A percentile compares a stretch with the other conserved stretches of the same genome.
These are phyloP conservation scores for Rhinoptilus africanus DNA, from an alignment of 2,113 vertebrate species.

Conservation along the genomic window DNA sequence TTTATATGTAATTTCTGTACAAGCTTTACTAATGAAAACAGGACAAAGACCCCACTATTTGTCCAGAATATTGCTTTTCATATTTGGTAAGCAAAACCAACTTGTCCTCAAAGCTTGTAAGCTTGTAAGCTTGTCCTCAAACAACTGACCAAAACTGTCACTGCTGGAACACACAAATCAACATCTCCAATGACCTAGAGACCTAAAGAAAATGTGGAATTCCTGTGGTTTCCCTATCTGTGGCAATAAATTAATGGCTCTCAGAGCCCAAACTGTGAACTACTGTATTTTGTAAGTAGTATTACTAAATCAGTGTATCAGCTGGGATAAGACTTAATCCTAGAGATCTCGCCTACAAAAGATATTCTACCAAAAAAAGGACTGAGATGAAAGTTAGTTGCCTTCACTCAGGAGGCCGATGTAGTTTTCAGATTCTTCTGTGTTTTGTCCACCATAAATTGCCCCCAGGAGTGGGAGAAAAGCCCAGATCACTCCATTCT, in stretches of 20 bases:
- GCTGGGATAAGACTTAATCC: neutral
- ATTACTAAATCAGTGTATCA: neutral
- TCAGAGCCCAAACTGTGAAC: rapidly evolving
- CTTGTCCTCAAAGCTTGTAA: no score
- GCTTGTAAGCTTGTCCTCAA: no score
- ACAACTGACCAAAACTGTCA: neutral
- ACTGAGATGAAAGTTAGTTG: neutral
- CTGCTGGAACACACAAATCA: neutral
- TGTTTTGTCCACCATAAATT: neutral
- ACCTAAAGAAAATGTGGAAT: neutral
- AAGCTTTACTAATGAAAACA: neutral
- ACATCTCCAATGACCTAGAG: neutral
- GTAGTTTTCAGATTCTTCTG: neutral
- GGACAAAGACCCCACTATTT: neutral
- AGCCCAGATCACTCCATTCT: neutral
- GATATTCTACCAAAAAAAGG: neutral
- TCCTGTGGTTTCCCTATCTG: neutral
- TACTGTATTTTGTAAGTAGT: neutral
- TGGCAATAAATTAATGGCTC: neutral
- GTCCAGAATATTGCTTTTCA: neutral
- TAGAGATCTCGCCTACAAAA: neutral
- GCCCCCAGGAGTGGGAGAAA: rapidly evolving
- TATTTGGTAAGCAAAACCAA: neutral
- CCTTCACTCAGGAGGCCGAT: neutral
- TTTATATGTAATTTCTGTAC: neutral